Evolutionary conservation across 2,113 vertebrate genomes (phyloP), one percentile per base, ranked within the genome.

Genomic region (Percopsis transmontana): DNA sequence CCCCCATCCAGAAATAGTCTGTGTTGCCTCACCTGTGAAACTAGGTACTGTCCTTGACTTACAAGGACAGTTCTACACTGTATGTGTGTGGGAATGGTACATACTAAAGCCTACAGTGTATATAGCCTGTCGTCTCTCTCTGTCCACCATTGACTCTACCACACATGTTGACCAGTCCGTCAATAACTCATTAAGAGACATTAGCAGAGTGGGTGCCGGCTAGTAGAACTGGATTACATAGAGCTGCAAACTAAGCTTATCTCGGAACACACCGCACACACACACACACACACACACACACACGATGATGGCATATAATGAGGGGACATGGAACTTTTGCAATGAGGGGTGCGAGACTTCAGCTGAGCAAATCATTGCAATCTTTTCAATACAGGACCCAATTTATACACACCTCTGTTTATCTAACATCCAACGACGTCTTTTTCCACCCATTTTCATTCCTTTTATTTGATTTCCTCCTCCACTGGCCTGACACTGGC

Each of bases 1-100:
- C 20, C 20, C 23, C 33, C 12, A 54, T 27, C 10, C 76, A 78
- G 50, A 76, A 80, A 77, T 61, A 61, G 68, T 58, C 70, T 70
- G 45, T 74, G 70, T 62, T 79, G 72, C 66, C 65, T 82, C 80
- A 82, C 81, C 73, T 83, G 81, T 83, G 75, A 83, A 83, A 80
- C 70, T 79, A 78, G 68, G 24, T 19, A 55, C 62, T 68, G 76
- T 69, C 85, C 78, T 86, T 85, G 77, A 80, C 62, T 66, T 39
- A 19, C 47, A 81, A 82, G 80, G 79, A 67, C 76, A 64, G 21
- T 41, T 56, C 51, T 33, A 15, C 48, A 47, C 20, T 21, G 0
- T 38, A 33, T 69, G 39, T 53, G 18, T 58, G 64, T 55, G 58
- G 71, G 54, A 73, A 56, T 21, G 58, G 45, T 44, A 33, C 23